Percentiles rank a stretch among this genome's conserved stretches.
phyloP scores from a whole-genome alignment of 2,888 invertebrate species.

The Limnephilus rhombicus region DNA sequence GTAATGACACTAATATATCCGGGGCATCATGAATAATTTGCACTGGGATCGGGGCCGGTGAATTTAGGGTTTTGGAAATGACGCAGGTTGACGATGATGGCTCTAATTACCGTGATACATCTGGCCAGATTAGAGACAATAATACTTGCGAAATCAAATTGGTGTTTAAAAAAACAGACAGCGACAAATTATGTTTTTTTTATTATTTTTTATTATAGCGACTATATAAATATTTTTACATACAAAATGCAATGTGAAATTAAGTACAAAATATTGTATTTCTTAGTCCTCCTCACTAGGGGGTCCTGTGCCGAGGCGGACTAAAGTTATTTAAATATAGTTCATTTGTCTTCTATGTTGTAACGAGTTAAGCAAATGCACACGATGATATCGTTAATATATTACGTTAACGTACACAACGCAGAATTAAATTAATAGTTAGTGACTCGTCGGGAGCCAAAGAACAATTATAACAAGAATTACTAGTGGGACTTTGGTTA shows the following conservation, averaged over 20 bases:
- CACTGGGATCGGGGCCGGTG: constrained; percentile 28
- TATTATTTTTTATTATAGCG: no score
- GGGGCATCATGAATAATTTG: constrained; percentile 56
- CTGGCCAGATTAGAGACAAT: constrained; percentile 24
- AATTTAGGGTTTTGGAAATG: constrained; percentile 47
- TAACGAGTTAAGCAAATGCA: background rate
- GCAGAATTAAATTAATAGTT: background rate
- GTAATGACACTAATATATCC: background rate
- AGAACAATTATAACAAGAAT: background rate
- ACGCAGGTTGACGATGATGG: constrained; percentile 42
- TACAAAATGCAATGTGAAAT: no score
- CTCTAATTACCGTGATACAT: constrained; percentile 47
- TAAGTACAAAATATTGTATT: no score
- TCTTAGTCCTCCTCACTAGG: no score
- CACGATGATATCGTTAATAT: background rate
- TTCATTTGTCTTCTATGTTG: no score
- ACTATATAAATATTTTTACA: no score
- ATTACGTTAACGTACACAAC: background rate
- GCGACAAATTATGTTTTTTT: background rate
- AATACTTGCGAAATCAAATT: constrained; percentile 49
- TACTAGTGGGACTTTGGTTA: no score
- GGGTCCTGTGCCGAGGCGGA: no score
- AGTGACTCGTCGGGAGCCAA: background rate
- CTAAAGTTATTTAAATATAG: no score
- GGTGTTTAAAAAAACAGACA: constrained; percentile 19